Base-by-base conservation (phyloP, 2,888 invertebrate species). In the Phytoseiulus persimilis region DNA sequence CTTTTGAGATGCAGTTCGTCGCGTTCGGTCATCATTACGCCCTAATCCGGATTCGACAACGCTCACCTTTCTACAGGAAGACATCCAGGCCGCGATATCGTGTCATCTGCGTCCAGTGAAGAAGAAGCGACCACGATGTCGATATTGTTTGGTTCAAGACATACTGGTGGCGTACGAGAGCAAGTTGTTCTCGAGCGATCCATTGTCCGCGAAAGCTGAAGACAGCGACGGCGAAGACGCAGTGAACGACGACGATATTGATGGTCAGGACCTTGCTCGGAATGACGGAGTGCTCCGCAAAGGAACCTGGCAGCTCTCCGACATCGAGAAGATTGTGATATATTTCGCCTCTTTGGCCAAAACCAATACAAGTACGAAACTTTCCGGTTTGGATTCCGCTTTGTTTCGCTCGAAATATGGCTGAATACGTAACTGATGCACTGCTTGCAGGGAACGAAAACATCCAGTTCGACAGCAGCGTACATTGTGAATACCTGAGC, bases 41-140 rank as follows among this genome's bases (percentile, higher is more conserved):
- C n/a, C n/a, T n/a, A n/a, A n/a, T 84, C 84, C 14, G n/a, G 1
- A 32, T 14, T 14, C n/a, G 39, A 3, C 9, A 9, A 39, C 39
- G 3, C 39, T 9, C 28, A 32, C 18, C 23, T 14, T 32, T 14
- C 92, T 92, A 0, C 91, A 90, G 18, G 91, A 92, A 5, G 91
- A 94, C 32, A 93, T 94, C 32, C 92, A 93, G 89, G 91, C 92
- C 83, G 94, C 94, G 0, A 93, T 94, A 31, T 92, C 93, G 90
- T 95, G 95, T 91, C 95, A 95, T 92, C 92, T 95, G 87, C 92
- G 94, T 90, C 93, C 93, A 92, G 93, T 46, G 90, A 91, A 90
- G 23, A 90, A 90, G 84, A 90, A 83, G 65, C 83, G 45, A 14
- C 90, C 90, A 0, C 32, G 45, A 33, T 87, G 87, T 45, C 87